Percentiles rank a stretch among this genome's conserved stretches.
These are phyloP conservation scores for Zosterops pallidus DNA, from an alignment of 2,113 vertebrate species.

Conservation along the genomic window DNA sequence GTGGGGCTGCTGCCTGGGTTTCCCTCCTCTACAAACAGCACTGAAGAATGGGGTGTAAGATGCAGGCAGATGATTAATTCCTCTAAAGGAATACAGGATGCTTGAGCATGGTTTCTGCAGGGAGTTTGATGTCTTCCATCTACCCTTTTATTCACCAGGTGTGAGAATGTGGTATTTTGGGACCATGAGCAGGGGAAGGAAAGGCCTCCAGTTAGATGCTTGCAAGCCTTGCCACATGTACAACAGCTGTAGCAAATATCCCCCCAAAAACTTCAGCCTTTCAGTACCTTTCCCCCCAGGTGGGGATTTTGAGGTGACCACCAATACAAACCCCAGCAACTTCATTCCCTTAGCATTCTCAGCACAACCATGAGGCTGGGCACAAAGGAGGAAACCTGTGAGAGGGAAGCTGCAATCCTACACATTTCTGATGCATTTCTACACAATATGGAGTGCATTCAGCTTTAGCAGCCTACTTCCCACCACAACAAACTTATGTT, in stretches of 20 bases:
- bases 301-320: not conserved
- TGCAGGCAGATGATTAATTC: not conserved
- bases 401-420: not conserved
- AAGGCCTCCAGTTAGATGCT: not conserved
- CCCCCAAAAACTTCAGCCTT: not conserved
- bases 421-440: not conserved
- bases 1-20: not conserved
- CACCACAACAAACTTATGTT: not conserved
- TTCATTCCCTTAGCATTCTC: not conserved
- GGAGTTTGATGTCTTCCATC: not conserved
- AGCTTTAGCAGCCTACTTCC: not conserved
- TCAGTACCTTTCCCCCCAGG: fast-evolving
- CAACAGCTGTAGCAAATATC: not conserved
- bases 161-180: conserved; percentile 23
- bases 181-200: not conserved
- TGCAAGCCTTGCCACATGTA: not conserved
- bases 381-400: not conserved
- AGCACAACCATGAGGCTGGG: not conserved
- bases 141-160: not conserved
- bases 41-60: not conserved
- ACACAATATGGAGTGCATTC: not conserved
- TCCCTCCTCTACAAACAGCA: not conserved
- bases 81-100: not conserved
- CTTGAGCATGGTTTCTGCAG: not conserved
- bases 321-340: not conserved